phyloP scores from a whole-genome alignment of 2,797 vertebrate genomes.

The Amblyopsis hoosieri region DNA sequence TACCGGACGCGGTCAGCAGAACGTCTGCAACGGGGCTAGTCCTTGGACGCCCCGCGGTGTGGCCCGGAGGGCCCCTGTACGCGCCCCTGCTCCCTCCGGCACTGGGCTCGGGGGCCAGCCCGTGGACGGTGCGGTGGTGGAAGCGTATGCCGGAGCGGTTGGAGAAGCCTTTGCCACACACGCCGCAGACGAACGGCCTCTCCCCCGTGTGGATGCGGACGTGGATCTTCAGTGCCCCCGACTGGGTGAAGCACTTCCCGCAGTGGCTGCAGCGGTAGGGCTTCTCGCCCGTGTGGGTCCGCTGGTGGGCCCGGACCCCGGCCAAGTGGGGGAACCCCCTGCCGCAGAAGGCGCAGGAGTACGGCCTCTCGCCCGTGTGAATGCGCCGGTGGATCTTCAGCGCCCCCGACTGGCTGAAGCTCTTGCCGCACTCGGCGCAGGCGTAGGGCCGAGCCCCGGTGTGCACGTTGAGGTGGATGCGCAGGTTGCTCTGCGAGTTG shows the following conservation, averaged over 20 bases:
- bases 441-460: constrained; percentile 79
- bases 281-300: constrained; percentile 83
- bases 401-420: constrained; percentile 82
- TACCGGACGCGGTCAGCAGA: constrained; percentile 5
- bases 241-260: constrained; percentile 84
- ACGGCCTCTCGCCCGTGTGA: constrained; percentile 81
- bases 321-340: constrained; percentile 82
- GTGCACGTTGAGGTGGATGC: constrained; percentile 84
- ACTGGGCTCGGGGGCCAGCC: constrained; percentile 56
- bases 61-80: constrained; percentile 42
- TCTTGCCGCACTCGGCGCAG: constrained; percentile 80
- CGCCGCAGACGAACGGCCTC: constrained; percentile 76
- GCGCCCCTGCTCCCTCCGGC: constrained; percentile 29
- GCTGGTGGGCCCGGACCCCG: constrained; percentile 79
- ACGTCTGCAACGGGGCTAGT: constrained; percentile 16
- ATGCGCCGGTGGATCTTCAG: constrained; percentile 82
- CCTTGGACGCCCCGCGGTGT: constrained; percentile 52
- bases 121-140: constrained; percentile 79
- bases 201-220: constrained; percentile 82
- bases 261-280: constrained; percentile 81
- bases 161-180: constrained; percentile 81
- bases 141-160: constrained; percentile 81
- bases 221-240: constrained; percentile 82
- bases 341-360: constrained; percentile 78
- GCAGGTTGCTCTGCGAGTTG: constrained; percentile 84